These are phyloP conservation scores for Ephialtes manifestator DNA, from an alignment of 2,888 invertebrate species.

Conservation along the genomic window DNA sequence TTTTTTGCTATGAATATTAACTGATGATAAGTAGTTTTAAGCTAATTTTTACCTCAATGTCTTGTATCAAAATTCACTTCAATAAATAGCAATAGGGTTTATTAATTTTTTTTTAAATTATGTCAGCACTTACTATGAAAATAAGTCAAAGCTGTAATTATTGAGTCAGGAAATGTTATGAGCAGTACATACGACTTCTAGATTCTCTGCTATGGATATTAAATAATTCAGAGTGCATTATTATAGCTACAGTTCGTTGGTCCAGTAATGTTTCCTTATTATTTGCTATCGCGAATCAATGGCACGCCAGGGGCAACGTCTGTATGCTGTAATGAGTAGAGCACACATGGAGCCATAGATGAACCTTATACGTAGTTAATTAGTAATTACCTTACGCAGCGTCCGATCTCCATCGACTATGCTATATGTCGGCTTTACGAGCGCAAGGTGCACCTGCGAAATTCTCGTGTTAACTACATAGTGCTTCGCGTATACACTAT, in stretches of 20 bases:
- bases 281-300: slow-evolving; percentile 73
- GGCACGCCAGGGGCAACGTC: slow-evolving; percentile 36
- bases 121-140: not conserved
- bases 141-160: slow-evolving; percentile 40
- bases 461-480: slow-evolving; percentile 27
- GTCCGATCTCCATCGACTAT: slow-evolving; percentile 41
- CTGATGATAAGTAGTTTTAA: too few relatives aligned
- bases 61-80: not conserved
- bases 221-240: slow-evolving; percentile 41
- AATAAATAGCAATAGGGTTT: slow-evolving; percentile 17
- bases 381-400: slow-evolving; percentile 74
- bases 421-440: slow-evolving; percentile 38
- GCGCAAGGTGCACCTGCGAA: slow-evolving; percentile 55
- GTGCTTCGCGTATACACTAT: not conserved
- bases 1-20: too few relatives aligned
- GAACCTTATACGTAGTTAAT: slow-evolving; percentile 74
- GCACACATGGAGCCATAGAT: slow-evolving; percentile 45
- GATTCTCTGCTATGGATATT: slow-evolving; percentile 24
- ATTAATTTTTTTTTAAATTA: not conserved
- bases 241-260: slow-evolving; percentile 13
- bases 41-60: too few relatives aligned
- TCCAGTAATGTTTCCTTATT: slow-evolving; percentile 69
- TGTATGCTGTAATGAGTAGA: slow-evolving; percentile 65
- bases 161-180: slow-evolving; percentile 21
- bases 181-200: slow-evolving; percentile 1